Conservation (phyloP, 2,888 invertebrate species). For the Cryptocephalus moraei region DNA sequence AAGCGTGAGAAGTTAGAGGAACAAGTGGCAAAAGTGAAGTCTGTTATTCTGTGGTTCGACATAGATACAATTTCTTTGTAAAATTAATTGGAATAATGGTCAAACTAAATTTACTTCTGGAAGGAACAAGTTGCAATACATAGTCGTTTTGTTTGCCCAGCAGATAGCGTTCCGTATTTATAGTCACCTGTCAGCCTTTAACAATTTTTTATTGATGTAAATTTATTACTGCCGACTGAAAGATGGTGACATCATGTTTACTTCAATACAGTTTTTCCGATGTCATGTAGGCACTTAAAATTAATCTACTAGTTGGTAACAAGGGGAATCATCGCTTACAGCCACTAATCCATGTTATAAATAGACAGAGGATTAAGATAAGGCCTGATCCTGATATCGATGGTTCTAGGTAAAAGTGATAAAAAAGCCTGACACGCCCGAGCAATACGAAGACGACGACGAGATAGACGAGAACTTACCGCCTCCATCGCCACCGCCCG, state of each 20-base stretch:
- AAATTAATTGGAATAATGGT: no score
- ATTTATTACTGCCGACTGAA: background rate
- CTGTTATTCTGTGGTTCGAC: no score
- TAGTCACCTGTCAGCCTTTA: background rate
- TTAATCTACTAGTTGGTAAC: no score
- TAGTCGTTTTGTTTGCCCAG: no score
- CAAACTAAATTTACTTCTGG: no score
- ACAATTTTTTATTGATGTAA: background rate
- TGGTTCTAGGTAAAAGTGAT: conserved; percentile 20
- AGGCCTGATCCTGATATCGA: background rate
- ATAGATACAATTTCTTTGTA: no score
- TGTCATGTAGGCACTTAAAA: no score
- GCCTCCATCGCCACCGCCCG: conserved; percentile 51
- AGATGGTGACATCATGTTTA: background rate
- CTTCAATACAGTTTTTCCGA: no score
- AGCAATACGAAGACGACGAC: conserved; percentile 21
- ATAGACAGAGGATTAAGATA: background rate
- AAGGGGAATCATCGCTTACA: no score
- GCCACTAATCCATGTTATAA: no score
- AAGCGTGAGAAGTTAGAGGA: background rate
- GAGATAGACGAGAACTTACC: conserved; percentile 44
- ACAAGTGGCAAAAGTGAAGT: no score
- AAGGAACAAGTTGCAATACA: no score
- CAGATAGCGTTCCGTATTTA: background rate
- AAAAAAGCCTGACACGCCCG: conserved; percentile 9